Evolutionary conservation across 2,797 vertebrate genomes (phyloP).

Genomic region (Dryobates pubescens): DNA sequence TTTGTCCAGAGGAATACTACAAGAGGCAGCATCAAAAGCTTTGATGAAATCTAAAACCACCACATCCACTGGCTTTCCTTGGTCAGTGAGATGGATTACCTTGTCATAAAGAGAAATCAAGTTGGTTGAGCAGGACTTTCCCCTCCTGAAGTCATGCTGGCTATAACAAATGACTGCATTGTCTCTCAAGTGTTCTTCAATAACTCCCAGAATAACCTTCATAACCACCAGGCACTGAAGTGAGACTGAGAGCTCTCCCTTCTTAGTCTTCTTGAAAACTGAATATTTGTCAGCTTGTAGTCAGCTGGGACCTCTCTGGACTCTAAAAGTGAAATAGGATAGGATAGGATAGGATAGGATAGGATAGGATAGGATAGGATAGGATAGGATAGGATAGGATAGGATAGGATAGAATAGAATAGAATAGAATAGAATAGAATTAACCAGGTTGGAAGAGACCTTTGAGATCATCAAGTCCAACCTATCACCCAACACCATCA

Average conservation of each 20-base stretch:
- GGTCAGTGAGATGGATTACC: background rate
- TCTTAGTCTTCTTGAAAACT: background rate
- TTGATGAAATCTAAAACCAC: background rate
- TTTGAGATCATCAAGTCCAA: too few species aligned
- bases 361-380: too few species aligned
- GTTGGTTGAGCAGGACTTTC: background rate
- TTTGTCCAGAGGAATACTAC: background rate
- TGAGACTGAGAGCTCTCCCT: background rate
- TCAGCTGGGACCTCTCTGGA: background rate
- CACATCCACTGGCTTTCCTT: background rate
- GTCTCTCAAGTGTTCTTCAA: background rate
- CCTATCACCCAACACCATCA: too few species aligned
- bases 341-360: too few species aligned
- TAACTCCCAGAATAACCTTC: too few species aligned
- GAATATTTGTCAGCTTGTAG: background rate
- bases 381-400: too few species aligned
- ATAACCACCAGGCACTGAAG: background rate
- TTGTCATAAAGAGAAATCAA: background rate
- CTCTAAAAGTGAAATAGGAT: background rate
- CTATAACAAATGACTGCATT: background rate
- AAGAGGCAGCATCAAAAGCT: background rate
- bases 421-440: too few species aligned
- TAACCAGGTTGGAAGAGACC: too few species aligned
- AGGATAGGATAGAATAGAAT: too few species aligned
- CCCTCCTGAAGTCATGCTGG: fast-evolving